Conservation (phyloP, 2,888 invertebrate genomes). For the Nycteola revayana region DNA sequence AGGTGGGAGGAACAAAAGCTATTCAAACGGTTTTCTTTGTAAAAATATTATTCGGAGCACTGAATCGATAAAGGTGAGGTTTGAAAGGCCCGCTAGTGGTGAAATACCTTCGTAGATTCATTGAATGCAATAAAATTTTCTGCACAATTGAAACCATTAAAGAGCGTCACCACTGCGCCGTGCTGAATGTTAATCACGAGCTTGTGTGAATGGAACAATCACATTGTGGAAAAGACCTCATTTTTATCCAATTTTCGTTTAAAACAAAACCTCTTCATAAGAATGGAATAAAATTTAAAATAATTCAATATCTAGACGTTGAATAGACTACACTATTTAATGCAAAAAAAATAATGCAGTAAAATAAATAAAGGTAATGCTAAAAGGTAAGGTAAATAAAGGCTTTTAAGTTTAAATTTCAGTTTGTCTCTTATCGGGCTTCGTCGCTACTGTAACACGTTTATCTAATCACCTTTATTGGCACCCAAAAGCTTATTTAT, state of each 20-base stretch:
- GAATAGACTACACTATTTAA: too few species aligned
- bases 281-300: conserved; percentile 26
- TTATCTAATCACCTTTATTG: too few species aligned
- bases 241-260: conserved; percentile 53
- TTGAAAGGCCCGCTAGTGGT: conserved; percentile 50
- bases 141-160: conserved; percentile 79
- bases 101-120: conserved; percentile 59
- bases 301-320: too few species aligned
- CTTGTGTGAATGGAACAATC: conserved; percentile 76
- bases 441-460: too few species aligned
- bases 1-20: not conserved
- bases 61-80: conserved; percentile 57
- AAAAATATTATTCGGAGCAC: conserved; percentile 32
- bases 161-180: conserved; percentile 59
- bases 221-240: conserved; percentile 58
- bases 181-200: conserved; percentile 71
- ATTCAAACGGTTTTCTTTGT: conserved; percentile 28
- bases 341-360: too few species aligned
- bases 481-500: too few species aligned
- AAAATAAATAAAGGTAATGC: too few species aligned
- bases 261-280: conserved; percentile 44
- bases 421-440: too few species aligned
- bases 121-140: conserved; percentile 79
- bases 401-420: too few species aligned
- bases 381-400: too few species aligned